Evolutionary conservation across 2,888 invertebrate species (phyloP).

Genomic region (Oxystoma pomonae): DNA sequence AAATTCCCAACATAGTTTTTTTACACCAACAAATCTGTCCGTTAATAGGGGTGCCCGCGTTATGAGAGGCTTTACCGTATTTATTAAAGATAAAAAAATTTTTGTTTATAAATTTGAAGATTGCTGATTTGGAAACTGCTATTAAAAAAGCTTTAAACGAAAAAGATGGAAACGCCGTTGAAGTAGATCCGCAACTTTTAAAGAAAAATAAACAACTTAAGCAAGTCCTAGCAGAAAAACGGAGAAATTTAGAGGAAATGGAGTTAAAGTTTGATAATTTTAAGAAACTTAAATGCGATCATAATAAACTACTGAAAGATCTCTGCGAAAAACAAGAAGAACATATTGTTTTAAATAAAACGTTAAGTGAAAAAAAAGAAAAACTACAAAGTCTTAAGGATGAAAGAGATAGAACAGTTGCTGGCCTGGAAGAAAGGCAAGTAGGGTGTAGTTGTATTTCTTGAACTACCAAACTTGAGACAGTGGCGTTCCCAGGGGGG

Average conservation of each 20-base stretch:
- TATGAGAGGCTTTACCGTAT: too few species aligned
- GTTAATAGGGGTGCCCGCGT: too few species aligned
- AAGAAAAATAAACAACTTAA: neutral
- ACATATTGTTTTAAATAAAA: neutral
- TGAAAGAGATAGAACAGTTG: neutral
- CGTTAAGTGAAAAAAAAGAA: neutral
- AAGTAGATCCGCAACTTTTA: neutral
- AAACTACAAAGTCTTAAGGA: neutral
- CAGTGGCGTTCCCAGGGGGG: too few species aligned
- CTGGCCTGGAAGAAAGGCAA: neutral
- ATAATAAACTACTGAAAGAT: neutral
- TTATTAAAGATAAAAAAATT: too few species aligned
- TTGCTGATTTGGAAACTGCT: neutral
- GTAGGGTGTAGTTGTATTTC: too few species aligned
- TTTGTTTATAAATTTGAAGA: too few species aligned
- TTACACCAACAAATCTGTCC: too few species aligned
- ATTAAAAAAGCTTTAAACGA: neutral
- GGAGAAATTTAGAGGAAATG: neutral
- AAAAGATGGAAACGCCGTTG: neutral
- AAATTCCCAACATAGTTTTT: too few species aligned
- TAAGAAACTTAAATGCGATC: neutral
- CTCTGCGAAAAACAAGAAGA: neutral
- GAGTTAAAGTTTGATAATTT: neutral
- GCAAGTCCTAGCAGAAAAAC: neutral
- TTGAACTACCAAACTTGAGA: too few species aligned